These are phyloP conservation scores for Tetramorium parvispinum DNA, from an alignment of 1,140 invertebrate genomes.

Conservation along the genomic window DNA sequence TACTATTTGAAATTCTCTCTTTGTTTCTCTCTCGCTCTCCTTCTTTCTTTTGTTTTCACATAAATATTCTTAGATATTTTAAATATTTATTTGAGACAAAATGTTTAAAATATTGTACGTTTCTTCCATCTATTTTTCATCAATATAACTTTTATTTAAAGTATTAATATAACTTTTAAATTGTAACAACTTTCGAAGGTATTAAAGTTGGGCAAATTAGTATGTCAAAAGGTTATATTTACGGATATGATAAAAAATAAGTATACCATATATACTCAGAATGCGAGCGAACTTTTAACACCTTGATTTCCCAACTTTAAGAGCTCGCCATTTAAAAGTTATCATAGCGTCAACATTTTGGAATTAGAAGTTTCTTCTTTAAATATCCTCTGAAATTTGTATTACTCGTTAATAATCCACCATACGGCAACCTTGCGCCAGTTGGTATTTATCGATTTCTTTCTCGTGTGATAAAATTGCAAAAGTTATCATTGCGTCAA, in stretches of 20 bases:
- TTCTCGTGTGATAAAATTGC: neutral
- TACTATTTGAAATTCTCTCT: neutral
- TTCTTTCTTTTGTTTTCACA: neutral
- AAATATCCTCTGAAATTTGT: neutral
- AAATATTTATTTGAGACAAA: neutral
- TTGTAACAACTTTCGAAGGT: neutral
- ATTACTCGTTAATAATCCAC: neutral
- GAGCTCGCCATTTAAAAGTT: conserved; percentile 39
- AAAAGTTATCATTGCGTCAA: conserved; percentile 8
- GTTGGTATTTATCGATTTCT: neutral
- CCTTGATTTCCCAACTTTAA: conserved; percentile 34
- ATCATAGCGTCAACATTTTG: neutral
- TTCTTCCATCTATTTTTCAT: neutral
- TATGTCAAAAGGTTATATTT: neutral
- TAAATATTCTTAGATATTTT: neutral
- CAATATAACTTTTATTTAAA: neutral
- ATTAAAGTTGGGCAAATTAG: conserved; percentile 7
- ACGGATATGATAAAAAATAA: conserved; percentile 5
- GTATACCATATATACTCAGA: neutral
- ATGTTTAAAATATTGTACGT: neutral
- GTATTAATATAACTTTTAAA: neutral
- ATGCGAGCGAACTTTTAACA: conserved; percentile 25
- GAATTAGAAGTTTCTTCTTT: conserved; percentile 24
- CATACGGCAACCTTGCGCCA: neutral
- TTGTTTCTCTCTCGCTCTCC: neutral